Percentiles rank a stretch among this genome's conserved stretches.
These are phyloP conservation scores for Synodontis membranacea DNA, from an alignment of 2,113 vertebrate genomes.

Conservation along the genomic window DNA sequence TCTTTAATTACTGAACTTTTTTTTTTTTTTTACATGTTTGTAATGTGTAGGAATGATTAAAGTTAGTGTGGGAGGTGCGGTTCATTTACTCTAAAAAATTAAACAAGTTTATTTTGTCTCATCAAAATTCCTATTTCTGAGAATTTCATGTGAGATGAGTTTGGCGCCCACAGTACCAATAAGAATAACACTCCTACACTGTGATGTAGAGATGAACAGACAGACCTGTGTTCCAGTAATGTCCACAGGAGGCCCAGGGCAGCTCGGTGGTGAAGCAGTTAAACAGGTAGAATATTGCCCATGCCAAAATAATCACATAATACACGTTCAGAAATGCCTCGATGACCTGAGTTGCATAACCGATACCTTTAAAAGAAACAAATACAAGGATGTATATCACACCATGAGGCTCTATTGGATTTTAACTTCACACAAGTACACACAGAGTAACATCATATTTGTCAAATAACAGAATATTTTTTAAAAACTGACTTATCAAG, in stretches of 20 bases:
- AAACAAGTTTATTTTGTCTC: neutral
- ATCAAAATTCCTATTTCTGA: neutral
- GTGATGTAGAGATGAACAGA: conserved; percentile 39
- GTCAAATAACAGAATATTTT: neutral
- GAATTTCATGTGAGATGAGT: neutral
- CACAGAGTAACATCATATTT: neutral
- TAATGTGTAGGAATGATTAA: neutral
- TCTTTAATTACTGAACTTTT: neutral
- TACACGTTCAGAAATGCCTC: conserved; percentile 95
- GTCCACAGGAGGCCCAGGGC: conserved; percentile 94
- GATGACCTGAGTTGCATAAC: conserved; percentile 97
- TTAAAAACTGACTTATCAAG: neutral
- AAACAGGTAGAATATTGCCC: conserved; percentile 98
- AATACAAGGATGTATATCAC: neutral
- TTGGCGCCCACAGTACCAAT: neutral
- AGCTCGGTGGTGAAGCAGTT: conserved; percentile 96
- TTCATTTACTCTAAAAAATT: neutral
- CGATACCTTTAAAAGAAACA: conserved; percentile 80
- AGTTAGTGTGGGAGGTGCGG: neutral
- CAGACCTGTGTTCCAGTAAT: conserved; percentile 97
- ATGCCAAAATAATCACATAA: conserved; percentile 95
- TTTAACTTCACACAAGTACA: neutral
- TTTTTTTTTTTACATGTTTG: too few relatives aligned
- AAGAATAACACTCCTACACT: neutral
- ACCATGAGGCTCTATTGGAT: neutral